Percentiles rank a stretch among this genome's conserved stretches.
phyloP scores from a whole-genome alignment of 2,113 vertebrate genomes.

The Clupea harengus region DNA sequence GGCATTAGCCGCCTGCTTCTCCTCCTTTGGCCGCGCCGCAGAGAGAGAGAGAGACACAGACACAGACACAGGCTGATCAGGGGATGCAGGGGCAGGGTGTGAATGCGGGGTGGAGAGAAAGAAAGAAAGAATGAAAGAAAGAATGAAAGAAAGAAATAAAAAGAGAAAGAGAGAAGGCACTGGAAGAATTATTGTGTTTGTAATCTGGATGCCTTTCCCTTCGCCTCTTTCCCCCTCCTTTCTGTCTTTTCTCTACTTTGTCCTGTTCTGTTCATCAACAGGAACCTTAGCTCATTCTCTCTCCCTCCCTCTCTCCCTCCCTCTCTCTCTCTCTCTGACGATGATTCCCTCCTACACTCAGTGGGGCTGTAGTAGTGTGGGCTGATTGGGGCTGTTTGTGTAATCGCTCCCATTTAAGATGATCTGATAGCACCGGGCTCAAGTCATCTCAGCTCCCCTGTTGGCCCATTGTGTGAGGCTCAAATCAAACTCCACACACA shows the following conservation, averaged over 20 bases:
- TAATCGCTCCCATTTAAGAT: constrained; percentile 75
- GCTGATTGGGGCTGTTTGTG: constrained; percentile 67
- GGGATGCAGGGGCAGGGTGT: constrained; percentile 53
- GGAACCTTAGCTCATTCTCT: neutral
- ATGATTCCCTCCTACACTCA: constrained; percentile 35
- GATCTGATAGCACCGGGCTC: constrained; percentile 67
- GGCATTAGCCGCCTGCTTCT: constrained; percentile 66
- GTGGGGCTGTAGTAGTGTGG: constrained; percentile 58
- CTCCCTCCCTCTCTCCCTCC: neutral
- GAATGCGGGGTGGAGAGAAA: no score
- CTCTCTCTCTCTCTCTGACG: neutral
- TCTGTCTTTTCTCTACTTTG: neutral
- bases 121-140: constrained; percentile 38
- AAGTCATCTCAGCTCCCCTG: constrained; percentile 64
- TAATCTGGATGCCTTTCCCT: constrained; percentile 61
- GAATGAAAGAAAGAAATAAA: constrained; percentile 43
- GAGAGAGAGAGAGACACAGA: neutral
- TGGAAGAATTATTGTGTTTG: constrained; percentile 54
- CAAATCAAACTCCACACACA: no score
- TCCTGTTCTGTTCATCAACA: neutral
- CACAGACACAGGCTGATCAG: constrained; percentile 37
- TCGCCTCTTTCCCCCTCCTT: constrained; percentile 41
- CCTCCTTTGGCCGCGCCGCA: constrained; percentile 57
- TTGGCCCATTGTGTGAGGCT: constrained; percentile 40
- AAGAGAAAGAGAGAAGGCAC: constrained; percentile 51